These are phyloP conservation scores for Conchocele bisecta DNA, from an alignment of 2,888 invertebrate genomes.

Conservation along the genomic window DNA sequence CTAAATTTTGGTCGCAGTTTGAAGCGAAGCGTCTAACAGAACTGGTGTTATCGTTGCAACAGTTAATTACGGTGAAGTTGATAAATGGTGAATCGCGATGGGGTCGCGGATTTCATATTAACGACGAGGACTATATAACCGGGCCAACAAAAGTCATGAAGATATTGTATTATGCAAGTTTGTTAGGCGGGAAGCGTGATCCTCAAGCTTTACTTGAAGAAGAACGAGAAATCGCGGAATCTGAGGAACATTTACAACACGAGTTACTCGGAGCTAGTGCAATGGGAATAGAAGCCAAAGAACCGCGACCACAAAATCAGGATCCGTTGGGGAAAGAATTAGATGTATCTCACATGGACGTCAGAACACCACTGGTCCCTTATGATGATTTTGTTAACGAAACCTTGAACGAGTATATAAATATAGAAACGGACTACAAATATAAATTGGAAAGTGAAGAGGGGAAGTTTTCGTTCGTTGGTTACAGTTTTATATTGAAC, in stretches of 20 bases:
- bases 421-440: conserved; percentile 97
- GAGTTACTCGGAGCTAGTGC: conserved; percentile 73
- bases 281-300: conserved; percentile 79
- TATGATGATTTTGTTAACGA: conserved; percentile 97
- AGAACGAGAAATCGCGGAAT: conserved; percentile 70
- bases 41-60: conserved; percentile 86
- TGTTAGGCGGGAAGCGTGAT: conserved; percentile 88
- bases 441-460: conserved; percentile 88
- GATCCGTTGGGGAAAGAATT: conserved; percentile 87
- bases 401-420: conserved; percentile 94
- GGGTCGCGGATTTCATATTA: conserved; percentile 86
- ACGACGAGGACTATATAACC: conserved; percentile 93
- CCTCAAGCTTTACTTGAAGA: conserved; percentile 71
- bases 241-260: conserved; percentile 62
- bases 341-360: conserved; percentile 90
- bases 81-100: conserved; percentile 87
- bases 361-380: conserved; percentile 91
- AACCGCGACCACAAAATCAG: conserved; percentile 74
- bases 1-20: conserved; percentile 89
- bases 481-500: conserved; percentile 94
- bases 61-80: conserved; percentile 93
- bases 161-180: conserved; percentile 89
- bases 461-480: conserved; percentile 90
- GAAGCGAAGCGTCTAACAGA: conserved; percentile 64
- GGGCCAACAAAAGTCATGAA: conserved; percentile 95